Conservation (phyloP, 2,797 vertebrate species). For the Sebastes matsubarae region DNA sequence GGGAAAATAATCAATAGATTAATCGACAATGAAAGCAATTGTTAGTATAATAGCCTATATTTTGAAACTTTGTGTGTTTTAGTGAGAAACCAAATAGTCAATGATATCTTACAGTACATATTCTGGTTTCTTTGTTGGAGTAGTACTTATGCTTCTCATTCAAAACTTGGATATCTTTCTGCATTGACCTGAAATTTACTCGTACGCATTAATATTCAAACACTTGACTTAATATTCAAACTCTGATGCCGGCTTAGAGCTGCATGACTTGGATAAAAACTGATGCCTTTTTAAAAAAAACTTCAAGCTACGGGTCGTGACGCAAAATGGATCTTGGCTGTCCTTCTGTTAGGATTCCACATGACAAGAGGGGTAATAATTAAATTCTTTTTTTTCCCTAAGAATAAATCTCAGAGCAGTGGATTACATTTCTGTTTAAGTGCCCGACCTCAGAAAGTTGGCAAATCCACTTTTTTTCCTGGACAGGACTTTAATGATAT, state of each 20-base stretch:
- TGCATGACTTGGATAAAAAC: conserved; percentile 24
- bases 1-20: no score
- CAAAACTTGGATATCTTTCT: background rate
- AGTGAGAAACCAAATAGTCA: background rate
- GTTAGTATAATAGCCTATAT: background rate
- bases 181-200: background rate
- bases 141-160: background rate
- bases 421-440: conserved; percentile 23
- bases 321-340: conserved; percentile 11
- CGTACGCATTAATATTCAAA: conserved; percentile 17
- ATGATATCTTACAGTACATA: background rate
- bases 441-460: conserved; percentile 9
- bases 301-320: conserved; percentile 6
- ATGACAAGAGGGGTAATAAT: conserved; percentile 35
- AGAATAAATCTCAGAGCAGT: conserved; percentile 12
- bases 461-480: conserved; percentile 1
- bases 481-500: background rate
- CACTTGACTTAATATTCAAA: background rate
- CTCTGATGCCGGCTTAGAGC: background rate
- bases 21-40: no score
- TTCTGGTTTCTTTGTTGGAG: background rate
- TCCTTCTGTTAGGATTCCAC: conserved; percentile 32
- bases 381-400: background rate
- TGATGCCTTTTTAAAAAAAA: background rate
- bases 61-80: background rate